Percentiles rank a stretch among this genome's conserved stretches.
Conservation (phyloP, 2,888 invertebrate genomes). For the Noctua fimbriata region DNA sequence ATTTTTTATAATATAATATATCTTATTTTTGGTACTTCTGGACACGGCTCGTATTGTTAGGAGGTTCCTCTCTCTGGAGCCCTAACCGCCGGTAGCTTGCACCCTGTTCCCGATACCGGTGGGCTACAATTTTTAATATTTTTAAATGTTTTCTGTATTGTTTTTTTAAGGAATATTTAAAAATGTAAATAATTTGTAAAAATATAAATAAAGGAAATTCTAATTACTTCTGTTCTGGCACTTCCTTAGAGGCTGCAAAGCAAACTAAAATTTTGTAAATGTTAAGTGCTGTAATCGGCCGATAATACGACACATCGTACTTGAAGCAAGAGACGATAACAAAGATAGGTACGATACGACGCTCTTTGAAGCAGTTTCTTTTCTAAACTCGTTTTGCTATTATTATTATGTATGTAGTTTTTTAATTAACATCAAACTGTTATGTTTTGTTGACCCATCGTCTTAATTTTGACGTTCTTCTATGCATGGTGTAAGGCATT, state of each 20-base stretch:
- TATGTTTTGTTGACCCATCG: neutral
- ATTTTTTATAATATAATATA: no score
- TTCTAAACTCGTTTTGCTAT: neutral
- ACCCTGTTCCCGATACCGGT: no score
- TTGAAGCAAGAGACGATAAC: neutral
- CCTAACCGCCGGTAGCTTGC: no score
- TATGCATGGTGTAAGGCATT: neutral
- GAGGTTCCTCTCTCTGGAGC: no score
- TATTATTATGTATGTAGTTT: neutral
- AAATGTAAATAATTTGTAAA: no score
- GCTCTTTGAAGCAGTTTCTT: neutral
- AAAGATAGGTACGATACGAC: neutral
- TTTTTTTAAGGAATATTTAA: no score
- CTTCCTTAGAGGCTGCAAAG: neutral
- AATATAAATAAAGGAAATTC: no score
- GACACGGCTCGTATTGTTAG: no score
- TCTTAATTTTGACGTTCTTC: neutral
- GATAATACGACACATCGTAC: neutral
- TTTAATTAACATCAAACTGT: neutral
- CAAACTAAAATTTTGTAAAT: neutral
- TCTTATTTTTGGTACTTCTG: no score
- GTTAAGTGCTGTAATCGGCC: neutral
- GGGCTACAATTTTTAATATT: no score
- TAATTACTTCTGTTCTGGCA: neutral
- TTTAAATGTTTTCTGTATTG: no score